phyloP scores from a whole-genome alignment of 2,797 vertebrate genomes.

The Crocodylus rhombifer region DNA sequence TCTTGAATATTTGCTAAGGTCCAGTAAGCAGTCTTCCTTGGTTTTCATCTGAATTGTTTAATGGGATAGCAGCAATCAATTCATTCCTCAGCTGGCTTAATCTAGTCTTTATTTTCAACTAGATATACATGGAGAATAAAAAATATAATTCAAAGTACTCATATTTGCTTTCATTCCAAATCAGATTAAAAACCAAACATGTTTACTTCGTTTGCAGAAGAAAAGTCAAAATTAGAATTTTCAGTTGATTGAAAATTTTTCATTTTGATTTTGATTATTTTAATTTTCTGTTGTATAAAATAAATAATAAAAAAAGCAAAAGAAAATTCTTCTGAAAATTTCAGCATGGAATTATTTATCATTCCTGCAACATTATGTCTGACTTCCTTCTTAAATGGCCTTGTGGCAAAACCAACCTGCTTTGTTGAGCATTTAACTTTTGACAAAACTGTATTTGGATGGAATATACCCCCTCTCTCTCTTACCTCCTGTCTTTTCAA shows the following conservation, averaged over 20 bases:
- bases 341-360: background rate
- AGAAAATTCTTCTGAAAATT: background rate
- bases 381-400: background rate
- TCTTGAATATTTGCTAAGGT: background rate
- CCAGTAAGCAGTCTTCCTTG: background rate
- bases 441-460: background rate
- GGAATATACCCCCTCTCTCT: background rate
- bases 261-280: background rate
- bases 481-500: background rate
- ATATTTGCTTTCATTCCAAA: background rate
- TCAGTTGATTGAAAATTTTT: background rate
- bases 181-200: background rate
- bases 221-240: background rate
- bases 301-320: background rate
- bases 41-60: background rate
- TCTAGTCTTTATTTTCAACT: background rate
- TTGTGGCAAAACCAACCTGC: background rate
- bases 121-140: background rate
- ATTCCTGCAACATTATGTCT: background rate
- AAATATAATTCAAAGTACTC: background rate
- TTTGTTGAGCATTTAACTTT: background rate
- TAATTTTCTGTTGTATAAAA: background rate
- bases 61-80: background rate
- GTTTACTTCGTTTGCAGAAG: background rate
- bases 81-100: background rate